Base-by-base conservation (phyloP, 1,140 invertebrate species). In the Dinoponera quadriceps region DNA sequence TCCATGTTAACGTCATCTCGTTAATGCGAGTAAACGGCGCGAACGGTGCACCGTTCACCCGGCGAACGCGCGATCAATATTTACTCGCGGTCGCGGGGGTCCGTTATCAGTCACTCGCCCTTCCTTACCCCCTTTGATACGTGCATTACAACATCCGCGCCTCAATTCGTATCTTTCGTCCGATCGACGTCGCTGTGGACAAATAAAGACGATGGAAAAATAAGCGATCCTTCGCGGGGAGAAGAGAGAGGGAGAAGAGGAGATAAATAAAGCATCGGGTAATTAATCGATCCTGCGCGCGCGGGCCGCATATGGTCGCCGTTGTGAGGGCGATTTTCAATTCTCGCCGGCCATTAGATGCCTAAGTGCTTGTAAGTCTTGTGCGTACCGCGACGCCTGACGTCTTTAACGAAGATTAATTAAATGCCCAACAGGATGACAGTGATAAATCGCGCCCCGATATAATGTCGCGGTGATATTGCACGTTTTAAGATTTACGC, bases 321-420 rank as follows among this genome's bases (percentile, higher is more conserved):
- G 55, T 48, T 25, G 27, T 20, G 48, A 83, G n/a, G 27, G 7
- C 63, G 51, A 71, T 57, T 69, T 80, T 80, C 75, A 80, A 80
- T 80, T 80, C 54, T 80, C 25, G 13, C 22, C 33, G 33, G 51
- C 33, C 66, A 80, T 80, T 74, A 82, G 57, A 82, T n/a, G 57
- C 69, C 72, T 80, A 80, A 80, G 33, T 57, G 63, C 75, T 59
- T 48, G 75, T 80, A 80, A 80, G 65, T 48, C 38, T 71, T 59
- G 51, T 65, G 25, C 25, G 75, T 16, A 48, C 65, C 49, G 14
- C 38, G 75, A 80, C 65, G 44, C 48, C 22, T 59, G 65, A 80
- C 54, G 33, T 80, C 75, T 69, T 80, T 80, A 80, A 80, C 65
- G 65, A 80, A 71, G 75, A 80, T 80, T 80, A 80, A 80, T 80